Base-by-base conservation (phyloP, 2,888 invertebrate genomes). In the Lithophane ornitopus region DNA sequence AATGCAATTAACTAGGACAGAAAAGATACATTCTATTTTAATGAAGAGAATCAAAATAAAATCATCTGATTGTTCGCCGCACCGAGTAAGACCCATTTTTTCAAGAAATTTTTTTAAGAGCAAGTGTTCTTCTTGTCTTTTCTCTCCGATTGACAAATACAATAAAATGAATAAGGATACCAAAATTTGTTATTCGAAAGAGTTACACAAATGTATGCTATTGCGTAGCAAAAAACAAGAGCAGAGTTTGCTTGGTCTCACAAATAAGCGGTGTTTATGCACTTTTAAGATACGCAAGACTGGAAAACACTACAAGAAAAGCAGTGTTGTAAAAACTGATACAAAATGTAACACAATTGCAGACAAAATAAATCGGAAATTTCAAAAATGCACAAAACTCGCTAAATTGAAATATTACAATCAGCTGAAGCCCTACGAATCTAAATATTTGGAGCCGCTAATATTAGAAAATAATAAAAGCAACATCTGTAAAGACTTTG, bases 11-110 rank as follows among this genome's bases (percentile, higher is more conserved):
- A 68, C 81, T 46, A 90, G 80, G 89, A 72, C 84, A 41, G 90
- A 91, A 76, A 87, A 84, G 54, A 85, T 88, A 11, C 87, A 90
- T 78, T 91, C 89, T n/a, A 65, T 79, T 75, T 78, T 80, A 41
- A 22, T 74, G 26, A 34, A 74, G 11, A 68, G n/a, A 39, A 74
- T 63, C 16, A 70, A 59, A 71, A 52, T 2, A 14, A 78, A 63
- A 59, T 22, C n/a, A 63, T 52, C 49, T 22, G 9, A 34, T 49
- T 39, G 54, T 56, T 58, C 63, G 19, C 22, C 28, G n/a, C 26
- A 75, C 9, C 49, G 39, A 58, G 0, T 59, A 61, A 69, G 49
- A 46, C 16, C 67, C 19, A 63, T 46, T 19, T 65, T 63, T n/a
- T 34, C 19, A 19, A 63, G 44, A 46, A 79, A 56, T 16, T 41